phyloP scores from a whole-genome alignment of 92 coral and sea anemone species.

The Siderastrea radians region DNA sequence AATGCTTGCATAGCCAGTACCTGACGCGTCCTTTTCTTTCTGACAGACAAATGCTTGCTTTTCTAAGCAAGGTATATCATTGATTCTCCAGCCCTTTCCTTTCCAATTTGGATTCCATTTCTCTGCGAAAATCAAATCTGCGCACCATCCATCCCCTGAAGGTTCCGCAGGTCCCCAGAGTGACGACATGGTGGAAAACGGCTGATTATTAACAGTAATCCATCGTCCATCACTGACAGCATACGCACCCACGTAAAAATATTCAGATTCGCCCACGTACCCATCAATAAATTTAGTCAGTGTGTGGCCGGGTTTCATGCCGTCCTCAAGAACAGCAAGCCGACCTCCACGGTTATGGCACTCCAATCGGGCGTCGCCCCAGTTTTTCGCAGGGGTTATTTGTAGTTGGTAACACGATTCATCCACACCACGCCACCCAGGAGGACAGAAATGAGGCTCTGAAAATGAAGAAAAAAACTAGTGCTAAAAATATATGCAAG shows the following conservation, averaged over 20 bases:
- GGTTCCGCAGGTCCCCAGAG: slow-evolving; percentile 76
- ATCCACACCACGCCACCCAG: slow-evolving; percentile 27
- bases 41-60: slow-evolving; percentile 60
- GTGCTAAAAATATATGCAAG: not conserved
- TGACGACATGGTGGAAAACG: not conserved
- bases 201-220: slow-evolving; percentile 4
- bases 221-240: slow-evolving; percentile 20
- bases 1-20: not conserved
- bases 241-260: not conserved
- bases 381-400: not conserved
- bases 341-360: slow-evolving; percentile 29
- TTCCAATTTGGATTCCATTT: slow-evolving; percentile 36
- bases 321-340: not conserved
- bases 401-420: slow-evolving; percentile 12
- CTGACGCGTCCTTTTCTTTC: not conserved
- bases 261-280: not conserved
- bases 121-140: slow-evolving; percentile 48
- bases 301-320: not conserved
- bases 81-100: slow-evolving; percentile 73
- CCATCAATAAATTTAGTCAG: not conserved
- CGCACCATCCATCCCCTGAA: slow-evolving; percentile 74
- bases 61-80: slow-evolving; percentile 52
- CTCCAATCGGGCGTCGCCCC: slow-evolving; percentile 11
- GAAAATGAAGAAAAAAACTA: not conserved
- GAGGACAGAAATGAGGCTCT: slow-evolving; percentile 27